These are phyloP conservation scores for Lasiurus cinereus DNA, from an alignment of 2,113 vertebrate species.

Conservation along the genomic window DNA sequence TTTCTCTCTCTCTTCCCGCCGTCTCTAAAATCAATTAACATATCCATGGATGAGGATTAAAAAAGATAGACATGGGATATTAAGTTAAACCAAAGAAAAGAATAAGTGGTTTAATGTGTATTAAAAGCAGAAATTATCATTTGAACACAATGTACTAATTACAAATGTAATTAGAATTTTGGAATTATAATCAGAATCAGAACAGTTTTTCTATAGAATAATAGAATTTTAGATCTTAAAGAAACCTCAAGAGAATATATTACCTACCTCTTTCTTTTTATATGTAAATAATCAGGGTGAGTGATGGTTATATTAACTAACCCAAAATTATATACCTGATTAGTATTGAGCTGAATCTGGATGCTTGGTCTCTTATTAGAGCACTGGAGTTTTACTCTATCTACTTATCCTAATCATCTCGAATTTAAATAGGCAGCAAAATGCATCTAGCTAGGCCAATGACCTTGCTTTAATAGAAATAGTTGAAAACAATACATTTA, in stretches of 20 bases:
- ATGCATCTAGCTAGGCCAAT: background rate
- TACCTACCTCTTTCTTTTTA: background rate
- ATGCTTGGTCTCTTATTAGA: background rate
- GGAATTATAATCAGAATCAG: background rate
- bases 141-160: background rate
- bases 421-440: conserved; percentile 43
- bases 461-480: conserved; percentile 39
- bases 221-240: conserved; percentile 37
- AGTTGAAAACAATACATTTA: conserved; percentile 35
- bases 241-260: background rate
- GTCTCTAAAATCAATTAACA: too few relatives aligned
- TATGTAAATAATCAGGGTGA: conserved; percentile 6
- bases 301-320: conserved; percentile 9
- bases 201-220: background rate
- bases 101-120: background rate
- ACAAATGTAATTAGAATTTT: background rate
- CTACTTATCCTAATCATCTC: conserved; percentile 35
- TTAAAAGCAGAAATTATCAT: background rate
- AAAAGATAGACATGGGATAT: background rate
- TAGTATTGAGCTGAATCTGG: background rate
- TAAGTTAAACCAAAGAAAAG: background rate
- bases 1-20: too few relatives aligned
- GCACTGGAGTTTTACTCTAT: background rate
- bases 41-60: too few relatives aligned
- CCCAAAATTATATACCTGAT: conserved; percentile 29